Evolutionary conservation across 1,140 invertebrate species (phyloP).

Genomic region (Zophobas morio): DNA sequence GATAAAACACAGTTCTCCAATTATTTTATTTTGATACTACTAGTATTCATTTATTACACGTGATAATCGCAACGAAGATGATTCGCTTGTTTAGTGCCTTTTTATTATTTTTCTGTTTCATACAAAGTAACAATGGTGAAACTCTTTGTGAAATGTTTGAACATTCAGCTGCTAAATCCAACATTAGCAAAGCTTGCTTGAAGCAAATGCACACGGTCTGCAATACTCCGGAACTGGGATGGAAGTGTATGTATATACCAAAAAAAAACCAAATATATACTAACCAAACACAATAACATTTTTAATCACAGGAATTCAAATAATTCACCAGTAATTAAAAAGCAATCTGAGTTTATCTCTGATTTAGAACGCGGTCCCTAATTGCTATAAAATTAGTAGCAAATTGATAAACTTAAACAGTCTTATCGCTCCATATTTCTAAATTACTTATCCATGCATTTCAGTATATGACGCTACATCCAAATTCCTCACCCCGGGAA

Average conservation of each 20-base stretch:
- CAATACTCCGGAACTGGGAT: slow-evolving; percentile 1
- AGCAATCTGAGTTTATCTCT: no score
- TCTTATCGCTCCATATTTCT: not conserved
- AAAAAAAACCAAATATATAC: not conserved
- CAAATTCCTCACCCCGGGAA: slow-evolving; percentile 7
- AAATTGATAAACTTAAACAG: no score
- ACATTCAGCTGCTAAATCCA: not conserved
- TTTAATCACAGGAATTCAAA: no score
- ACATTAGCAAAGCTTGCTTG: slow-evolving; percentile 12
- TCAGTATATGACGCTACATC: slow-evolving; percentile 41
- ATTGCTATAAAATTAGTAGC: no score
- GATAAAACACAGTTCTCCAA: no score
- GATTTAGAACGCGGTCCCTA: no score
- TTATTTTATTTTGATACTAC: no score
- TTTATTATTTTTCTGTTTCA: not conserved
- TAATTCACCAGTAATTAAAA: no score
- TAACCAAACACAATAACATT: no score
- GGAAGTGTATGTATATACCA: slow-evolving; percentile 18
- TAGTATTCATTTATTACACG: no score
- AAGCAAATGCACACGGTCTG: slow-evolving; percentile 11
- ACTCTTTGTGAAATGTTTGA: not conserved
- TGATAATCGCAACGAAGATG: no score
- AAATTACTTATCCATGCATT: not conserved
- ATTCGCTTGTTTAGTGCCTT: not conserved
- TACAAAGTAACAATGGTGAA: not conserved